Conservation (phyloP, 2,888 invertebrate genomes). For the Nematopogon swammerdamellus region DNA sequence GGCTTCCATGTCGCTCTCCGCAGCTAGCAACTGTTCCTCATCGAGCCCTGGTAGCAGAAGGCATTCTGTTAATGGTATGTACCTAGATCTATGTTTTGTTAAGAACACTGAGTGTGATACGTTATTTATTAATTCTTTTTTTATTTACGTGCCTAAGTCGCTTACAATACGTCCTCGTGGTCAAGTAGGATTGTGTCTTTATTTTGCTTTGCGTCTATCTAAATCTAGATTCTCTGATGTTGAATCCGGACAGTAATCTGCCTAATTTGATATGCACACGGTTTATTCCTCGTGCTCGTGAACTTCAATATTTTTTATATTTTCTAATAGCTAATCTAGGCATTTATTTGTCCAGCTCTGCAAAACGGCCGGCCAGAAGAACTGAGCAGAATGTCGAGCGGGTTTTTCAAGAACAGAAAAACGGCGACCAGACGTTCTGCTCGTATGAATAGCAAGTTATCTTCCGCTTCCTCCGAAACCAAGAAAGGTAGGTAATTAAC, state of each 20-base stretch:
- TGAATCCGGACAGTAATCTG: no score
- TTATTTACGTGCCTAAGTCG: no score
- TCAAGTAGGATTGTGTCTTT: no score
- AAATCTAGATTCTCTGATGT: no score
- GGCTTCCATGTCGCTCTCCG: constrained; percentile 73
- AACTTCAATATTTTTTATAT: no score
- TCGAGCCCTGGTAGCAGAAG: constrained; percentile 75
- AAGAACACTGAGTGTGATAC: no score
- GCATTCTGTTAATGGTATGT: constrained; percentile 75
- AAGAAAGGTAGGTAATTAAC: constrained; percentile 32
- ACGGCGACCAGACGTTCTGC: constrained; percentile 76
- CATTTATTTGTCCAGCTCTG: constrained; percentile 60
- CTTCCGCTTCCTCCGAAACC: constrained; percentile 37
- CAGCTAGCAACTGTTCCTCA: constrained; percentile 72
- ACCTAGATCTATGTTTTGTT: constrained; percentile 3
- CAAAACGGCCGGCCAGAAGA: constrained; percentile 39
- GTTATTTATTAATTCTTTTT: neutral
- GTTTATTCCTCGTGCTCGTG: no score
- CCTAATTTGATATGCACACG: no score
- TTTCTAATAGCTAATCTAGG: no score
- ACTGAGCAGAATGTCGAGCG: constrained; percentile 47
- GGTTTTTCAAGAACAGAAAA: constrained; percentile 72
- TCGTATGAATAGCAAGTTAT: constrained; percentile 59
- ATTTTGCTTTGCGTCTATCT: no score
- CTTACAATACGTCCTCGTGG: no score